These are phyloP conservation scores for Yponomeuta plumbellus DNA, from an alignment of 2,888 invertebrate species.

Conservation along the genomic window DNA sequence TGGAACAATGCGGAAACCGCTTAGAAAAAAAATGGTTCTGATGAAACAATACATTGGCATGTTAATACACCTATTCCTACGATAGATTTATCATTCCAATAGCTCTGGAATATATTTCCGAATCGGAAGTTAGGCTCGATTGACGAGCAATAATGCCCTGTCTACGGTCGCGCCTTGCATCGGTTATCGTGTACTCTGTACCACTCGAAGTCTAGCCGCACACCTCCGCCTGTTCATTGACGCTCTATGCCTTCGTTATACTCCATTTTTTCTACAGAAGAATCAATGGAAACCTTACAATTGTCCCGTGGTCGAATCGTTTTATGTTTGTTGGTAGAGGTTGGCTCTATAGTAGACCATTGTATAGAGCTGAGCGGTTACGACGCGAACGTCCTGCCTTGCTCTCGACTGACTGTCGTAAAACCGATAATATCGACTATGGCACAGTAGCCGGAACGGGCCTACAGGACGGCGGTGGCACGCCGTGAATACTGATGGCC, in stretches of 20 bases:
- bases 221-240: neutral
- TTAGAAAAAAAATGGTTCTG: slow-evolving; percentile 40
- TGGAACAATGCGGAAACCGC: slow-evolving; percentile 20
- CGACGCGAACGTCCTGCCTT: slow-evolving; percentile 76
- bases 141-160: slow-evolving; percentile 70
- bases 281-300: neutral
- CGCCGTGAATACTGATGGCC: slow-evolving; percentile 70
- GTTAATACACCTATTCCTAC: slow-evolving; percentile 52
- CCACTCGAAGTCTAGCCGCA: slow-evolving; percentile 25
- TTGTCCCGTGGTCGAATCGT: neutral
- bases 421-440: slow-evolving; percentile 70
- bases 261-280: neutral
- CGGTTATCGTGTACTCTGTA: slow-evolving; percentile 58
- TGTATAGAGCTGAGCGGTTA: slow-evolving; percentile 70
- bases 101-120: slow-evolving; percentile 71
- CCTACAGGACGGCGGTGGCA: slow-evolving; percentile 71
- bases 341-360: slow-evolving; percentile 59
- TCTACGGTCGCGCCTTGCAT: slow-evolving; percentile 67
- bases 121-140: slow-evolving; percentile 74
- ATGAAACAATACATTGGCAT: slow-evolving; percentile 52
- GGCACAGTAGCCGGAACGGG: slow-evolving; percentile 76
- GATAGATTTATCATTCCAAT: slow-evolving; percentile 49
- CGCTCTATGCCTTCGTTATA: neutral
- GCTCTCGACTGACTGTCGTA: slow-evolving; percentile 69
- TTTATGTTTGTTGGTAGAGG: neutral